Evolutionary conservation across 37 sponge, comb jelly and placozoan species (phyloP), one percentile per base, ranked within the genome.

Genomic region (Geodia barretti): DNA sequence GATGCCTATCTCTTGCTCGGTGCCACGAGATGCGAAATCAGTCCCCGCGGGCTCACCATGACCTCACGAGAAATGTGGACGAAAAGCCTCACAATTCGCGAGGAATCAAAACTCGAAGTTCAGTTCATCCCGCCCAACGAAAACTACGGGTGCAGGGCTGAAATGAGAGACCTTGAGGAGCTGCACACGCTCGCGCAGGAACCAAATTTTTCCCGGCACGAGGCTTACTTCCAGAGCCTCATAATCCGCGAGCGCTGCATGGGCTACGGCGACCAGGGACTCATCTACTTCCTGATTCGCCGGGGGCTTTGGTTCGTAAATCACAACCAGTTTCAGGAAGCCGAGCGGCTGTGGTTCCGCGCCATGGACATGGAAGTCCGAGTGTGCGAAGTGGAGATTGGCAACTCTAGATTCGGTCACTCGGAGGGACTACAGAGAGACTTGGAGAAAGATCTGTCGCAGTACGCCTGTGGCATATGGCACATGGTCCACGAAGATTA

Each of bases 241-340:
- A 64, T 94, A 2, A 94, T 94, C 47, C 85, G 95, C 23, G 95
- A 94, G 83, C 75, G 95, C 36, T 85, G 86, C 63, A 87, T 94
- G 88, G 95, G 95, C 2, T 84, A 59, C 31, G 72, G 76, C 0
- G 92, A 92, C 39, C 88, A 86, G 25, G 89, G 92, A 0, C 84
- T 92, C 38, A 88, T 92, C 34, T 92, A 87, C 38, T 92, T 88
- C 63, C 80, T 89, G 0, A 79, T 89, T 28, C 80, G 80, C 7
- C 64, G 84, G 39, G 89, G 89, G 1, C 70, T 66, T 24, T 79
- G 64, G 36, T 89, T 89, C 41, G 73, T 79, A 41, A 78, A 79
- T 28, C 60, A 79, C 9, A 20, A 30, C 21, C 70, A 75, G 31
- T 89, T 47, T 60, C 29, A 21, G 33, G 84, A 83, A 36, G 75